These are phyloP conservation scores for Albula goreensis DNA, from an alignment of 2,113 vertebrate species.

Conservation along the genomic window DNA sequence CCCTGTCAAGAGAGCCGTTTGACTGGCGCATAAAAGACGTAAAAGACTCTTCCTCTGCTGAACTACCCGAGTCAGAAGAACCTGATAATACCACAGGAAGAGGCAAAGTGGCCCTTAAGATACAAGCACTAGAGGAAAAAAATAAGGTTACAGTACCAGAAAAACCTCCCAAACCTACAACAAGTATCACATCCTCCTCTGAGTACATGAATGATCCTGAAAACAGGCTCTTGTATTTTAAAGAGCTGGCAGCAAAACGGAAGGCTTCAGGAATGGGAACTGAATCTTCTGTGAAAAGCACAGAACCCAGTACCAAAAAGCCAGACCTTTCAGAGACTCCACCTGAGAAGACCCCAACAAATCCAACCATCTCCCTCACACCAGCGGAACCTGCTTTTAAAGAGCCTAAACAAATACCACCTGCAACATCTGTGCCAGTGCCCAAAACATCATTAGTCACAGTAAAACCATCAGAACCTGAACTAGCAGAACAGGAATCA, in stretches of 20 bases:
- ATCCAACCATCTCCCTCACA: slow-evolving; percentile 18
- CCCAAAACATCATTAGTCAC: slow-evolving; percentile 47
- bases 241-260: slow-evolving; percentile 65
- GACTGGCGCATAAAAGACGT: slow-evolving; percentile 64
- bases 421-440: slow-evolving; percentile 50
- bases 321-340: slow-evolving; percentile 51
- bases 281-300: slow-evolving; percentile 45
- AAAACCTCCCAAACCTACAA: slow-evolving; percentile 35
- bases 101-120: slow-evolving; percentile 32
- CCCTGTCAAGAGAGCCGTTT: slow-evolving; percentile 66
- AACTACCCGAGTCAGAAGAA: slow-evolving; percentile 21
- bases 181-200: slow-evolving; percentile 12
- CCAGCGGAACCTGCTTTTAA: slow-evolving; percentile 40
- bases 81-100: slow-evolving; percentile 27
- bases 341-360: slow-evolving; percentile 11
- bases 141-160: slow-evolving; percentile 27
- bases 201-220: slow-evolving; percentile 66
- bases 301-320: slow-evolving; percentile 60
- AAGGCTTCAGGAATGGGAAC: slow-evolving; percentile 55
- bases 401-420: slow-evolving; percentile 43
- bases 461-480: slow-evolving; percentile 46
- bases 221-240: slow-evolving; percentile 67
- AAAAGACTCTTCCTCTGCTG: slow-evolving; percentile 34
- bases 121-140: slow-evolving; percentile 20
- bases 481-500: slow-evolving; percentile 36